Evolutionary conservation across 2,888 invertebrate genomes (phyloP), one percentile per base, ranked within the genome.

Genomic region (Beris morrisii): DNA sequence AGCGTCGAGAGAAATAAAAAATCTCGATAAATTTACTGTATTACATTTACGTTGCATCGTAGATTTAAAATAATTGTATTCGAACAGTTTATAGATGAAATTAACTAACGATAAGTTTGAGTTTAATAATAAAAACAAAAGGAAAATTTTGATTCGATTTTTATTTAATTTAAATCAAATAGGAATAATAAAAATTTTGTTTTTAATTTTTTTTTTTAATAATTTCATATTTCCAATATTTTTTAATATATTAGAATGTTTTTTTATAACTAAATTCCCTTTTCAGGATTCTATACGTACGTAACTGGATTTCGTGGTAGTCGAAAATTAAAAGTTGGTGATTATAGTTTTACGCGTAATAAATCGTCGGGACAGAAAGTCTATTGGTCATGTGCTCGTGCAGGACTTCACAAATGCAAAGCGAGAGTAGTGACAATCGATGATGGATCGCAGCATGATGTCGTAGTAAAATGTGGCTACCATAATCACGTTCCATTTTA

Each of bases 331-430:
- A 79, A 81, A 73, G 78, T 81, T 53, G 81, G 81, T 28, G 76
- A 79, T 48, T 82, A 76, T 66, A 79, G 78, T 58, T 81, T 81
- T 69, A 81, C 81, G 5, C 75, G 79, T 65, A 81, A 82, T 68
- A 81, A 81, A 71, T 74, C 77, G 4, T 75, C 78, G 2, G 79
- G 79, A 4, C 55, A 69, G 31, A 80, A 81, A 72, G 79, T 79
- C 0, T 81, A 81, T 73, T 81, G 81, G 81, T 81, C 81, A 5
- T 81, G 81, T 71, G 81, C 81, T 11, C 76, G 81, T 31, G 81
- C 81, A 59, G 81, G 79, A 28, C 74, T 78, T 4, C 80, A 81
- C 70, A 81, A 80, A 69, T 81, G 81, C 72, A 81, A 81, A 73
- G 81, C 81, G 44, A 76, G 81, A 31, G 80, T 80, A 58, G 80